Base-by-base conservation (phyloP, 2,113 vertebrate genomes). In the Engraulis encrasicolus region DNA sequence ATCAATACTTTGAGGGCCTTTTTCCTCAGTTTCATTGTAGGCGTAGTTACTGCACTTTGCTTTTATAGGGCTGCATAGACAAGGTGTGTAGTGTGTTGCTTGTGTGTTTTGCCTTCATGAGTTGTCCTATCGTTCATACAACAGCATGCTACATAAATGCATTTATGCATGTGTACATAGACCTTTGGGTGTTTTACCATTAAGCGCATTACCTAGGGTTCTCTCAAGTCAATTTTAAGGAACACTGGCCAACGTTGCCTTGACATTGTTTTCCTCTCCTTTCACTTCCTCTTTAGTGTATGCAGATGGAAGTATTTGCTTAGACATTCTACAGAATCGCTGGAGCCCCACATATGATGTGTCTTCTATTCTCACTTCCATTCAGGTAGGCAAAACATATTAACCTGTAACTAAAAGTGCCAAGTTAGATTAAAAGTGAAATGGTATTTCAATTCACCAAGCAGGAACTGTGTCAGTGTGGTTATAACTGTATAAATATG, bases 301-400 rank as follows among this genome's bases (percentile, higher is more conserved):
- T 91, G 98, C 98, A 49, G 98, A 99, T 93, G 98, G 98, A 15
- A 99, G 98, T 95, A 99, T 99, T 96, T 99, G 98, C 95, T 96
- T 99, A 96, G 98, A 99, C 93, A 99, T 99, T 86, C 96, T 99
- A 91, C 98, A 99, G 92, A 99, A 99, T 87, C 96, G 98, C 66
- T 99, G 98, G 98, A 99, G 98, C 94, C 98, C 98, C 85, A 99
- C 98, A 18, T 99, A 99, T 0, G 98, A 99, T 82, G 98, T 99
- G 50, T 99, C 98, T 50, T 99, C 98, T 91, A 99, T 99, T 95
- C 96, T 99, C 93, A 99, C 98, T 89, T 99, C 98, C 88, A 99
- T 99, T 93, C 98, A 99, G 96, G 98, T 99, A 92, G 91, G 87
- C 86, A 78, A 48, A 27, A 6, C 2, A 45, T 11, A 40, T 17